Base-by-base conservation (phyloP, 2,888 invertebrate genomes). In the Eustalomyia histrio region DNA sequence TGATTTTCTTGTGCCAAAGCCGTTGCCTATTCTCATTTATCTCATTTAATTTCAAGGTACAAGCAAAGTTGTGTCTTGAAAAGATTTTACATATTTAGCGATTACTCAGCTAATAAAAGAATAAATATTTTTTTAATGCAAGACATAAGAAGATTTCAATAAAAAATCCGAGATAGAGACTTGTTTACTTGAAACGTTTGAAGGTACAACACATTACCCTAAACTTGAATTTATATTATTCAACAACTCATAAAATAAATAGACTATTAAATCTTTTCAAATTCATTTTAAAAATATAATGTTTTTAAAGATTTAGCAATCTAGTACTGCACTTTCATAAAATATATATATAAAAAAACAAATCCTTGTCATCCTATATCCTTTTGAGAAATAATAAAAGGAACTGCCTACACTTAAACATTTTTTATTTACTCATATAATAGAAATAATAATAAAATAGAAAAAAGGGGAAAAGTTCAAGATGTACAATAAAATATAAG, bases 201-300 rank as follows among this genome's bases (percentile, higher is more conserved):
- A 24, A 24, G 3, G 3, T 1, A 29, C 29, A 29, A 29, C 1
- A 29, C 7, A 29, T 29, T 29, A 6, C 3, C 3, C 7, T 29
- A 6, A 29, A 29, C 29, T 29, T 7, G 5, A 63, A 64, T 58
- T 74, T 33, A 43, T 47, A 64, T 35, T 55, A 73, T 52, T 76
- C 76, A 73, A 72, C 69, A 64, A 53, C 43, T 73, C 58, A 53
- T 58, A 76, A 76, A 80, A 17, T 58, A 60, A 76, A 76, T 61
- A 52, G 67, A 21, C 55, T 58, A 61, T 71, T 60, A 74, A 69
- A 52, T 53, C 33, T 67, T 21, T 9, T n/a, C n/a, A n/a, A n/a
- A n/a, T n/a, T n/a, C n/a, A n/a, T n/a, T n/a, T n/a, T n/a, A n/a
- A n/a, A n/a, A 21, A 21, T 3, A 21, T 4, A 58, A 17, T 18